A percentile compares a stretch with the other conserved stretches of the same genome.
Conservation (phyloP, 2,113 vertebrate species). For the Tyto alba region DNA sequence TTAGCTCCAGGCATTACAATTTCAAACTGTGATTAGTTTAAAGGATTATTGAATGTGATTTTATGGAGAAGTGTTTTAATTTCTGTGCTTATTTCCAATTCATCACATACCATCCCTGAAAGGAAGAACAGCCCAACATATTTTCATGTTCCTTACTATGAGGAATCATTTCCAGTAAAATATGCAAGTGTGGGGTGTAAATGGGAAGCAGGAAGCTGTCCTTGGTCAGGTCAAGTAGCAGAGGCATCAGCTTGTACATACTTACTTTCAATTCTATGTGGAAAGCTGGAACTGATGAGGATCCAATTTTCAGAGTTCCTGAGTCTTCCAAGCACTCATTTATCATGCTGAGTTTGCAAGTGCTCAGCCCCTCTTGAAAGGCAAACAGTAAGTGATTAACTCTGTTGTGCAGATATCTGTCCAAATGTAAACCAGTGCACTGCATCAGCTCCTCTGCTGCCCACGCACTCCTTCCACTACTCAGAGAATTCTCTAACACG, state of each 20-base stretch:
- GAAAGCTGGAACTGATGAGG: neutral
- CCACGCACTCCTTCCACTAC: accelerated
- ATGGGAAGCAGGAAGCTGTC: neutral
- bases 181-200: neutral
- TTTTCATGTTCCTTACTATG: neutral
- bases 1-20: constrained; percentile 14
- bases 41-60: neutral
- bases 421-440: neutral
- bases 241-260: neutral
- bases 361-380: neutral
- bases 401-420: neutral
- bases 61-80: constrained; percentile 12
- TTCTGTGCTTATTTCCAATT: neutral
- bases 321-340: neutral
- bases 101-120: neutral
- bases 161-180: neutral
- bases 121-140: neutral
- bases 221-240: neutral
- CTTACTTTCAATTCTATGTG: neutral
- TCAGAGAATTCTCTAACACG: neutral
- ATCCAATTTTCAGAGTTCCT: neutral
- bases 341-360: neutral
- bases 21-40: constrained; percentile 27
- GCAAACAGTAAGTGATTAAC: neutral
- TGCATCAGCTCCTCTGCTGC: neutral